A percentile compares a stretch with the other conserved stretches of the same genome.
Conservation (phyloP, 2,888 invertebrate species). For the Orchestes rusci region DNA sequence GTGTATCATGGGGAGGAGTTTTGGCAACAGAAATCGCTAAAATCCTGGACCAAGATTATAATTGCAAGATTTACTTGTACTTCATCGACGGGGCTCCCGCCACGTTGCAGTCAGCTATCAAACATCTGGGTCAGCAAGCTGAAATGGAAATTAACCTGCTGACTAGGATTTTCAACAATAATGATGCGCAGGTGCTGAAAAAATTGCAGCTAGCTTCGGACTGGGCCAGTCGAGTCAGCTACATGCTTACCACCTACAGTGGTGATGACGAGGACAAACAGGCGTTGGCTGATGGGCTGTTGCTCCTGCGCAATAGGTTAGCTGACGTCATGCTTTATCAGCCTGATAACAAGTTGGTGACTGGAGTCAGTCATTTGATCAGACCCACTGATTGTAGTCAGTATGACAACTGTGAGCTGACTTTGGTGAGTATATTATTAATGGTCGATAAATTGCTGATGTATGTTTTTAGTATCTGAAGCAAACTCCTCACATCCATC, state of each 20-base stretch:
- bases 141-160: slow-evolving; percentile 50
- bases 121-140: slow-evolving; percentile 42
- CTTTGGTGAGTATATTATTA: slow-evolving; percentile 32
- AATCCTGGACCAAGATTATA: slow-evolving; percentile 56
- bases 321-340: slow-evolving; percentile 30
- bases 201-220: slow-evolving; percentile 29
- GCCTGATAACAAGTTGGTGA: slow-evolving; percentile 32
- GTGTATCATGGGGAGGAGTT: slow-evolving; percentile 83
- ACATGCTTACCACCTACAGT: slow-evolving; percentile 10
- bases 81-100: slow-evolving; percentile 80
- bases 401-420: slow-evolving; percentile 39
- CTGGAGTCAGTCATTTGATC: slow-evolving; percentile 36
- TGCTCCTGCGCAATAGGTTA: slow-evolving; percentile 32
- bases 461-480: slow-evolving; percentile 49
- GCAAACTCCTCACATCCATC: slow-evolving; percentile 49
- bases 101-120: slow-evolving; percentile 53
- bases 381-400: slow-evolving; percentile 38
- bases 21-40: slow-evolving; percentile 74
- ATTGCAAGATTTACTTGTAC: slow-evolving; percentile 53
- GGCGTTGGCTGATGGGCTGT: slow-evolving; percentile 28
- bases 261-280: slow-evolving; percentile 9
- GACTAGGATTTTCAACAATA: slow-evolving; percentile 49
- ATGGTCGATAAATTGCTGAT: slow-evolving; percentile 2
- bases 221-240: slow-evolving; percentile 34
- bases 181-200: slow-evolving; percentile 37